Conservation (phyloP, 2,888 invertebrate genomes). For the Bimastos eiseni region DNA sequence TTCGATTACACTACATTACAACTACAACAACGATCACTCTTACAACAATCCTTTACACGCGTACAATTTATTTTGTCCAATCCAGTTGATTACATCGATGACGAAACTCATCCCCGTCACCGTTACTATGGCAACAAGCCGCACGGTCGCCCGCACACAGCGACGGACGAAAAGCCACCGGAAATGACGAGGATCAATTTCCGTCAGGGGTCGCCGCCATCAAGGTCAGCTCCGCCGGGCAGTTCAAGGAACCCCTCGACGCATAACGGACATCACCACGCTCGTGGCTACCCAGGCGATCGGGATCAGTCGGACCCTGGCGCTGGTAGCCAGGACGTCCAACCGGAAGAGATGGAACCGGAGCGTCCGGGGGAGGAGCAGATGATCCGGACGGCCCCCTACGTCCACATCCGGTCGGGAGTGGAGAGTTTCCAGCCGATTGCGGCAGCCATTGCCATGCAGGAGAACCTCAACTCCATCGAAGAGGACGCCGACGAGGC, state of each 20-base stretch:
- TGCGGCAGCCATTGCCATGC: slow-evolving; percentile 17
- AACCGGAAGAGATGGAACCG: not conserved
- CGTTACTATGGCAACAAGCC: not conserved
- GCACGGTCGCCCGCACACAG: not conserved
- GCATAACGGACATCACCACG: not conserved
- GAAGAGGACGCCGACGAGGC: not conserved
- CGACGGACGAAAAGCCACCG: not conserved
- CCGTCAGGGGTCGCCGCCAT: not conserved
- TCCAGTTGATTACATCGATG: slow-evolving; percentile 8
- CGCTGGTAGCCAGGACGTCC: not conserved
- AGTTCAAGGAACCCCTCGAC: not conserved
- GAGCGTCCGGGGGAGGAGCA: not conserved
- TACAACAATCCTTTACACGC: too few species aligned
- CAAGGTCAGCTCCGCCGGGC: not conserved
- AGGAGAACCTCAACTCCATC: slow-evolving; percentile 6
- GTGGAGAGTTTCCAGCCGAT: slow-evolving; percentile 20
- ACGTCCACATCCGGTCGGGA: slow-evolving; percentile 16
- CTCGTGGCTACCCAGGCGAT: not conserved
- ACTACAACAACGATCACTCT: not conserved
- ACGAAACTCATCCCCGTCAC: not conserved
- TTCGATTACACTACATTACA: too few species aligned
- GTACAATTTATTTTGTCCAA: too few species aligned
- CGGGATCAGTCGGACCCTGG: not conserved
- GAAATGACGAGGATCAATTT: not conserved
- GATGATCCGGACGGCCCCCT: not conserved